phyloP scores from a whole-genome alignment of 1,140 invertebrate genomes.

The Chymomyza costata region DNA sequence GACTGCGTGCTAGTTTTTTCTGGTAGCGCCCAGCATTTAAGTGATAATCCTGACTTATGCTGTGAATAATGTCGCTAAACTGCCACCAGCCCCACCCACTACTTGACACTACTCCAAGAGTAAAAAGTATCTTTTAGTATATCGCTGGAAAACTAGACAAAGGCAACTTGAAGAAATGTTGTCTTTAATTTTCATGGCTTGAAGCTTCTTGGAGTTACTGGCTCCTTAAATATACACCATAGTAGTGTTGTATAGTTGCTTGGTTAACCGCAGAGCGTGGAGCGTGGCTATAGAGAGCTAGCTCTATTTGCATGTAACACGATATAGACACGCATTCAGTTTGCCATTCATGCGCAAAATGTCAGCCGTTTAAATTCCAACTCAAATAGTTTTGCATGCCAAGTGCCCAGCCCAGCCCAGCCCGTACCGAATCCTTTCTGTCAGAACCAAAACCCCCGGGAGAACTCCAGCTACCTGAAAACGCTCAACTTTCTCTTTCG shows the following conservation, averaged over 20 bases:
- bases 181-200: conserved; percentile 1
- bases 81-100: conserved; percentile 34
- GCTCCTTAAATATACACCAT: too few species aligned
- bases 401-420: background rate
- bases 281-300: conserved; percentile 5
- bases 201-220: conserved; percentile 8
- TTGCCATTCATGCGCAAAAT: conserved; percentile 37
- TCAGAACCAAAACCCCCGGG: too few species aligned
- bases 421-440: background rate
- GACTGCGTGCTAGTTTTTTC: conserved; percentile 28
- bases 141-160: too few species aligned
- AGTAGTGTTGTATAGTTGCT: conserved; percentile 21
- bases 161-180: conserved; percentile 25
- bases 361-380: conserved; percentile 50
- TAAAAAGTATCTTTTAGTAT: too few species aligned
- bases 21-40: conserved; percentile 36
- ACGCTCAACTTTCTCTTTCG: conserved; percentile 15
- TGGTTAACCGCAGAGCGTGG: conserved; percentile 8
- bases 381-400: conserved; percentile 53
- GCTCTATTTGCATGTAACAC: conserved; percentile 52
- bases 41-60: conserved; percentile 68
- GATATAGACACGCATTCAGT: conserved; percentile 54
- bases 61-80: conserved; percentile 63
- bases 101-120: too few species aligned
- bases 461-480: too few species aligned